A percentile compares a stretch with the other conserved stretches of the same genome.
phyloP scores from a whole-genome alignment of 1,140 invertebrate genomes.

The Aphelinus atriplicis region DNA sequence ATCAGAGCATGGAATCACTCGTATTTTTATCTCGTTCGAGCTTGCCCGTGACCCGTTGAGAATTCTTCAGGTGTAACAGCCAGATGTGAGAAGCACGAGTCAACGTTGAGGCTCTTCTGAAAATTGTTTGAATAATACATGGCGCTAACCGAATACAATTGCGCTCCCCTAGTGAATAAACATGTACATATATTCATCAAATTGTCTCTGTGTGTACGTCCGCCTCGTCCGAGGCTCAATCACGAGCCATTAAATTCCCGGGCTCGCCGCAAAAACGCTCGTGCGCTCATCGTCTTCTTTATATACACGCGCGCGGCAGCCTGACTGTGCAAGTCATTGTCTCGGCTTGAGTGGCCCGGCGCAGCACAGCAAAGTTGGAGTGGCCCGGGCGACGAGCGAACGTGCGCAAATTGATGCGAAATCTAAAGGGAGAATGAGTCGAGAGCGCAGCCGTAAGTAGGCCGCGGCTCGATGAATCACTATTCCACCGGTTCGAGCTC shows the following conservation, averaged over 20 bases:
- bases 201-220: no score
- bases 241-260: no score
- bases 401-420: slow-evolving; percentile 37
- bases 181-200: no score
- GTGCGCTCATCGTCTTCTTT: neutral
- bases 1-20: no score
- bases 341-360: slow-evolving; percentile 11
- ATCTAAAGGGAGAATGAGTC: slow-evolving; percentile 3
- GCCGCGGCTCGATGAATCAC: slow-evolving; percentile 32
- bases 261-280: no score
- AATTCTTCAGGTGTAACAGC: no score
- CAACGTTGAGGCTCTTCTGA: no score
- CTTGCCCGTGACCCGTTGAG: no score
- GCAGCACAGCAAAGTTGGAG: slow-evolving; percentile 19
- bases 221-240: no score
- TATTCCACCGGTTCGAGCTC: neutral
- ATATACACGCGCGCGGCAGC: neutral
- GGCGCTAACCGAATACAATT: neutral
- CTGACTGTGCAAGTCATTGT: slow-evolving; percentile 37
- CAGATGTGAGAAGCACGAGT: no score
- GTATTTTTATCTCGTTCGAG: no score
- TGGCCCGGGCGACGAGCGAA: slow-evolving; percentile 18
- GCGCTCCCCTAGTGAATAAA: neutral
- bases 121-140: no score
- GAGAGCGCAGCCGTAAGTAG: neutral